Evolutionary conservation across 1,140 invertebrate species (phyloP), one percentile per base, ranked within the genome.

Genomic region (Sipha flava): DNA sequence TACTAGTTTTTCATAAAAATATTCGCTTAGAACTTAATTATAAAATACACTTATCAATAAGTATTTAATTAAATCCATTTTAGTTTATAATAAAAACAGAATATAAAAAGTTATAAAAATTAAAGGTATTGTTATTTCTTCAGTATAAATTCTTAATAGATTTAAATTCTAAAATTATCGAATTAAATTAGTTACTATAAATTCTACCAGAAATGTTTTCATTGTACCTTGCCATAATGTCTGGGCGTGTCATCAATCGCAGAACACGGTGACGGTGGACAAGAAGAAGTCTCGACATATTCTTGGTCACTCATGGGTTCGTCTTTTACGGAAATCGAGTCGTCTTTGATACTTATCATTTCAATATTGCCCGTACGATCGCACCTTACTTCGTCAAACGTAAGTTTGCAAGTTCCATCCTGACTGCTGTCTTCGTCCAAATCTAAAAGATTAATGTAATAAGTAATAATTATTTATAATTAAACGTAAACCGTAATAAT

Each of bases 371-470:
- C 80, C 43, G 72, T 84, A 83, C 85, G 73, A 59, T 80, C 82
- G 26, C 80, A 85, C 6, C 85, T 86, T 6, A 59, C 57, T 16
- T 80, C 79, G 7, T 81, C 66, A 26, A 81, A 81, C 49, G 86
- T 88, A 66, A 88, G 89, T 75, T 89, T 91, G 85, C 91, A 87
- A 54, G 91, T 90, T 82, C 93, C 92, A 16, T 89, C 88, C 43
- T 91, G 90, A 84, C 91, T 93, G 85, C 91, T 93, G 84, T 94
- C 93, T 80, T 93, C 91, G 84, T 94, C 92, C 90, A 94, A 92
- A 83, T 94, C 93, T 93, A 86, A 37, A 87, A 87, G 54, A 79
- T 52, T n/a, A n/a, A n/a, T n/a, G n/a, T n/a, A n/a, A n/a, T n/a
- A n/a, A n/a, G n/a, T n/a, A n/a, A n/a, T n/a, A n/a, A n/a, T n/a